Evolutionary conservation across 1,140 invertebrate genomes (phyloP).

Genomic region (Pissodes strobi): DNA sequence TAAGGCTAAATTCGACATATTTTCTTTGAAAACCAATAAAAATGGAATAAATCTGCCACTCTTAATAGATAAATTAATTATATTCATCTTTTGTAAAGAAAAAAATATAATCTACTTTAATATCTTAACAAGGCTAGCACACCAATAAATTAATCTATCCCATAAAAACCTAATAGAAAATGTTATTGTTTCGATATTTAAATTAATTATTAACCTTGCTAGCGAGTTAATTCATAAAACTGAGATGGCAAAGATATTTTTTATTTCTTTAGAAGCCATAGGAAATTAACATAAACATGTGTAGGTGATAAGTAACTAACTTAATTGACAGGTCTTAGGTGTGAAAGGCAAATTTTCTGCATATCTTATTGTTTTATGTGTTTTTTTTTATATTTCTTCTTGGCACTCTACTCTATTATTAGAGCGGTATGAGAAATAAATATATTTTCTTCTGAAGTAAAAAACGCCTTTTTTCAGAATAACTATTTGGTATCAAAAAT

Average conservation of each 20-base stretch:
- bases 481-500: no score
- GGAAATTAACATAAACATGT: no score
- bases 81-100: not conserved
- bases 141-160: conserved; percentile 23
- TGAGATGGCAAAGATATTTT: not conserved
- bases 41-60: conserved; percentile 5
- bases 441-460: no score
- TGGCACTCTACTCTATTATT: no score
- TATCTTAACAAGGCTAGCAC: conserved; percentile 20
- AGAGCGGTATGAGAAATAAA: no score
- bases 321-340: no score
- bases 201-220: conserved; percentile 18
- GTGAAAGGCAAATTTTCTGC: no score
- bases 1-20: not conserved
- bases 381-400: no score
- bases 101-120: conserved; percentile 12
- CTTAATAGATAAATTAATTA: conserved; percentile 7
- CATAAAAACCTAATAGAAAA: conserved; percentile 7
- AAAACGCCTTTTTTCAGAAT: no score
- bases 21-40: conserved; percentile 6
- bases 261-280: no score
- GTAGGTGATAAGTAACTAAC: no score
- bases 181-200: conserved; percentile 23
- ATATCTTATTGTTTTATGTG: no score
- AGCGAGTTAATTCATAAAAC: conserved; percentile 16